Base-by-base conservation (phyloP, 2,888 invertebrate species). In the Pollenia amentaria region DNA sequence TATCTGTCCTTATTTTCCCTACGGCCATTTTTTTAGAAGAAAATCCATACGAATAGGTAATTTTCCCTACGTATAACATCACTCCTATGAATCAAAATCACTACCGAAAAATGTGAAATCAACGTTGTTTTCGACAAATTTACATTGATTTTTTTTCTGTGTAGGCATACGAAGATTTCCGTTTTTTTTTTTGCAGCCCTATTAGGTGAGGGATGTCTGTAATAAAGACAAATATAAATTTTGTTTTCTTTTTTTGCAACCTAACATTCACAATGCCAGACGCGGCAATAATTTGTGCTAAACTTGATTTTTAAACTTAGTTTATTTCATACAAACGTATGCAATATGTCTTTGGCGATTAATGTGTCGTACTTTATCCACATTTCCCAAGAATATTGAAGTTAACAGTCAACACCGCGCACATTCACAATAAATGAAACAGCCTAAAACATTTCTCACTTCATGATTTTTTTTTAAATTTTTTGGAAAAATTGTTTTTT, bases 261-360 rank as follows among this genome's bases (percentile, higher is more conserved):
- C 4, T 1, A 55, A 65, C 29, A 1, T 29, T 18, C 44, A 55
- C 53, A 55, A 40, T 62, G 62, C 21, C 77, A 77, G 67, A 67
- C 77, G 75, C n/a, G 40, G 55, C 46, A 29, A 73, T 60, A 42
- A 55, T 73, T 46, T 57, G 14, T 21, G 46, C 73, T 38, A 48
- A 60, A 73, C 46, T 60, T 46, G 46, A 57, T 67, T 67, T 48
- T 29, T 29, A 6, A 38, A 38, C 11, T 12, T 16, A 18, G 18
- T 69, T 69, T 51, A 69, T 51, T 38, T 12, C 12, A 29, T 69
- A 40, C 38, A n/a, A 46, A 69, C 38, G 38, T 12, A 14, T 14
- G 40, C 40, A 53, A 40, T 29, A 9, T 69, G 29, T 62, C 9
- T 65, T 18, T 42, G 46, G 21, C 3, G 29, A 65, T 46, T 44